These are phyloP conservation scores for Diglossa brunneiventris DNA, from an alignment of 2,113 vertebrate genomes.

Conservation along the genomic window DNA sequence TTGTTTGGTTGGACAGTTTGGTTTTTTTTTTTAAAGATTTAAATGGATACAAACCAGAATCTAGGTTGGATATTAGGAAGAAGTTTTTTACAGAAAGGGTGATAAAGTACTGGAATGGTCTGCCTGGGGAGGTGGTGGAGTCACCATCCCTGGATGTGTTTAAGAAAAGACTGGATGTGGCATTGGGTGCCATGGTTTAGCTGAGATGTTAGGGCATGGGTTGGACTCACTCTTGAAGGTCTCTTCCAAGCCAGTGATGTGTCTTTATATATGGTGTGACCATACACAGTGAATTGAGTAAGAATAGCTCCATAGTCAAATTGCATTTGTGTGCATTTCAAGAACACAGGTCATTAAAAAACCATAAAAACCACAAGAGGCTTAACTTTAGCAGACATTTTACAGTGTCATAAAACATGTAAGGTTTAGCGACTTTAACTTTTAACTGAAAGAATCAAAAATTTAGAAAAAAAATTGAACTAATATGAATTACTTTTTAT, in stretches of 20 bases:
- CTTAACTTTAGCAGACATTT: neutral
- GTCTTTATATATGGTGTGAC: neutral
- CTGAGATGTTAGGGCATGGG: neutral
- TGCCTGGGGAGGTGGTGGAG: neutral
- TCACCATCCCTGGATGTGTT: neutral
- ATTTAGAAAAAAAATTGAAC: neutral
- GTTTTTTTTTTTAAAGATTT: neutral
- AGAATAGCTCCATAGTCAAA: neutral
- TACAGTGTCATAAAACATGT: accelerated
- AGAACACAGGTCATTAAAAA: neutral
- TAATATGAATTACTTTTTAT: neutral
- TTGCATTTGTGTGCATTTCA: neutral
- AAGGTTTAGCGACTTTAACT: neutral
- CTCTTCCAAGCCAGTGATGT: neutral
- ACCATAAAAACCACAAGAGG: neutral
- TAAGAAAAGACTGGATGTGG: neutral
- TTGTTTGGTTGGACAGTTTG: neutral
- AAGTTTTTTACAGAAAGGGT: neutral
- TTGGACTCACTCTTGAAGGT: neutral
- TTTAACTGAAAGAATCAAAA: neutral
- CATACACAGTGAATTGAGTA: neutral
- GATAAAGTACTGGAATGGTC: neutral
- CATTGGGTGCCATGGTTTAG: neutral
- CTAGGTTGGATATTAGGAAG: neutral
- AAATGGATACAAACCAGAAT: neutral